Percentiles rank a stretch among this genome's conserved stretches.
Conservation (phyloP, 2,888 invertebrate species). For the Steinernema hermaphroditum region DNA sequence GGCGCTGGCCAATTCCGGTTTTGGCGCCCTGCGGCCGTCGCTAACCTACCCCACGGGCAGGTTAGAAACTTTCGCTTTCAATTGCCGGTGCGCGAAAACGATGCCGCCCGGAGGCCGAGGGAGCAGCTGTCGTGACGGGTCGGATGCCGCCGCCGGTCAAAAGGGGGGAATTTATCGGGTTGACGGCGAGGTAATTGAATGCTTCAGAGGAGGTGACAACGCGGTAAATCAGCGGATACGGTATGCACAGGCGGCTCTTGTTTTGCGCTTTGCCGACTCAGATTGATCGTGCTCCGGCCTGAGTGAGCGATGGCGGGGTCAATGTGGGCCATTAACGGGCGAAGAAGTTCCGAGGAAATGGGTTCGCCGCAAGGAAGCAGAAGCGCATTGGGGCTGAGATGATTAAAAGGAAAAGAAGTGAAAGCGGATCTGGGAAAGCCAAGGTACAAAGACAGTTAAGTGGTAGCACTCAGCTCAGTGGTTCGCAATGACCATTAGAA, state of each 20-base stretch:
- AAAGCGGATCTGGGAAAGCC: too few relatives aligned
- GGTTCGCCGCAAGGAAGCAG: too few relatives aligned
- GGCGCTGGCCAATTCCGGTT: neutral
- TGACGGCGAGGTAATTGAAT: neutral
- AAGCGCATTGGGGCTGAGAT: too few relatives aligned
- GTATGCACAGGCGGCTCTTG: too few relatives aligned
- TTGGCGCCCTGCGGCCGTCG: neutral
- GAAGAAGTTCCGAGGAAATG: too few relatives aligned
- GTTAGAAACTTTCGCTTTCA: conserved; percentile 18
- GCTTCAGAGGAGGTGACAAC: neutral
- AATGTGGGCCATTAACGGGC: too few relatives aligned
- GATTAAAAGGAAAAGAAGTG: too few relatives aligned
- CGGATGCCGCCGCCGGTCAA: neutral
- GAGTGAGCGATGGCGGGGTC: too few relatives aligned
- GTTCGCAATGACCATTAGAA: too few relatives aligned
- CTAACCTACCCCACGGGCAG: conserved; percentile 2
- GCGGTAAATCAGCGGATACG: neutral
- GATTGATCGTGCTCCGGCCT: too few relatives aligned
- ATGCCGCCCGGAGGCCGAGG: neutral
- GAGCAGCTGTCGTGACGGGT: neutral
- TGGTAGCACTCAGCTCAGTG: too few relatives aligned
- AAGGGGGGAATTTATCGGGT: neutral
- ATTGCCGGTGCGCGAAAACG: conserved; percentile 14
- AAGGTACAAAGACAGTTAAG: too few relatives aligned
- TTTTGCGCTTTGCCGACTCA: neutral